Evolutionary conservation across 2,888 invertebrate genomes (phyloP).

Genomic region (Hirtodrosophila duncani): DNA sequence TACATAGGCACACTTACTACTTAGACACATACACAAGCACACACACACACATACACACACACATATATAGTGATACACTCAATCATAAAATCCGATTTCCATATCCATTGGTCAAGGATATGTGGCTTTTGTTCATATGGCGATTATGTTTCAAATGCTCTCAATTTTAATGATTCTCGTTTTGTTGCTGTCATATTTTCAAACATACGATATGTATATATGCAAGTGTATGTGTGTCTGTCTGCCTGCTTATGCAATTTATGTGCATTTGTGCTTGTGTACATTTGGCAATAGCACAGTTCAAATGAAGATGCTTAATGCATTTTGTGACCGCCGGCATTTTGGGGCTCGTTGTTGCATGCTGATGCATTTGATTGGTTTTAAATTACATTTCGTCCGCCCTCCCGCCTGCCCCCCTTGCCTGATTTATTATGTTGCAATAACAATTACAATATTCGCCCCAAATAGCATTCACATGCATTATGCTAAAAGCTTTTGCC

Average conservation of each 20-base stretch:
- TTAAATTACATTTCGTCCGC: conserved; percentile 50
- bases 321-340: conserved; percentile 48
- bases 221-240: conserved; percentile 25
- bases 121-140: conserved; percentile 5
- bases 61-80: neutral
- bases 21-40: neutral
- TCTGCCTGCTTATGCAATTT: conserved; percentile 37
- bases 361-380: conserved; percentile 58
- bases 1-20: neutral
- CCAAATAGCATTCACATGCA: conserved; percentile 1
- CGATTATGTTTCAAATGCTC: conserved; percentile 15
- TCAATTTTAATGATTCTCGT: neutral
- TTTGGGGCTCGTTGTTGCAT: conserved; percentile 44
- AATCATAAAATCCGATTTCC: conserved; percentile 29
- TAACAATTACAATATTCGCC: conserved; percentile 9
- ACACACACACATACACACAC: conserved; percentile 5
- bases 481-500: neutral
- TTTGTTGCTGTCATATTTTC: conserved; percentile 19
- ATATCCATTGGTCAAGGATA: conserved; percentile 20
- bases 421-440: conserved; percentile 30
- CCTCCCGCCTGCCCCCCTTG: conserved; percentile 9
- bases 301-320: conserved; percentile 44
- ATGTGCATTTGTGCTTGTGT: conserved; percentile 25
- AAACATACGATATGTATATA: conserved; percentile 35
- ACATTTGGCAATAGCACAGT: neutral